Base-by-base conservation (phyloP, 1,140 invertebrate genomes). In the Drosophila parabipectinata region DNA sequence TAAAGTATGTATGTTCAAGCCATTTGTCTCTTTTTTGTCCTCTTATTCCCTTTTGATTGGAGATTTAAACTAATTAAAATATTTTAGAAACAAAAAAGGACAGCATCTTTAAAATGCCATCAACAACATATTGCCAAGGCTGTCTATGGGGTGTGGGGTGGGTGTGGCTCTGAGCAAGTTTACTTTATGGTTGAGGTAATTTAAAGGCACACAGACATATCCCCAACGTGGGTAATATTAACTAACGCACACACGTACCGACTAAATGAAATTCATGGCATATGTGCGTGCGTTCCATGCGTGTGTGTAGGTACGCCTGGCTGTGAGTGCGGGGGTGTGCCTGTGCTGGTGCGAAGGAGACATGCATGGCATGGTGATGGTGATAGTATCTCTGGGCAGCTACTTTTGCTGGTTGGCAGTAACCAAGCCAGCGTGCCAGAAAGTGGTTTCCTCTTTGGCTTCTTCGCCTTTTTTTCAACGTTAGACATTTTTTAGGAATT, bases 221-320 rank as follows among this genome's bases (percentile, higher is more conserved):
- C 37, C 60, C 51, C 69, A 77, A 77, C 77, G 81, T 84, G 80
- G 34, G 56, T 67, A 73, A 88, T 88, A 88, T 88, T 88, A 88
- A 88, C 83, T 88, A 88, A 88, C 84, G 68, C 83, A 88, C 76
- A 88, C 83, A 88, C 83, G 83, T 88, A 64, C 76, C 68, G 71
- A 77, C 63, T 88, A 88, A 88, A 88, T 88, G 79, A 88, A 88
- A 88, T 88, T 88, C 83, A 88, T 88, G 83, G 83, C 83, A 87
- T 87, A 87, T 87, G 84, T 88, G 83, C 83, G 83, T 87, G 83
- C 75, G 83, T 78, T 82, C 51, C 77, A 45, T 69, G 55, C 54
- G 58, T 76, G 24, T 68, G 37, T 63, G 58, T 28, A 28, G 6
- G 26, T 28, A 28, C 57, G 45, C 53, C 12, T 63, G 28, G 62